Base-by-base conservation (phyloP, 2,113 vertebrate genomes). In the Tenebrosternarchus preto region DNA sequence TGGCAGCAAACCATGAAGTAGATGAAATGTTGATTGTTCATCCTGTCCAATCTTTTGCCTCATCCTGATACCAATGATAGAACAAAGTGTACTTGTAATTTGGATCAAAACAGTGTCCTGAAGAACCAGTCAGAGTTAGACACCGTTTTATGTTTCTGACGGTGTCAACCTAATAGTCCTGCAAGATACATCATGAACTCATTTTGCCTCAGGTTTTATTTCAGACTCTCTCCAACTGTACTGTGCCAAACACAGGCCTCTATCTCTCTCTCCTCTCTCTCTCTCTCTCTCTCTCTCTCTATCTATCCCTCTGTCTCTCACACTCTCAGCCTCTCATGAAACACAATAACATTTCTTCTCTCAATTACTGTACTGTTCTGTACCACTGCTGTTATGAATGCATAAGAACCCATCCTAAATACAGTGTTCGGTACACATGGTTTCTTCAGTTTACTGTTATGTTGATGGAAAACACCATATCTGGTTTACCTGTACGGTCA, bases 31-130 rank as follows among this genome's bases (percentile, higher is more conserved):
- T 50, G 43, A 43, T 43, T 43, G 39, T 43, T 43, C 39, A 43
- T 43, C 6, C 2, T 9, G 1, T 5, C 39, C 39, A 43, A 43
- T 43, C 39, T 5, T 43, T 43, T 43, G 6, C 39, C 39, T 43
- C 39, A 43, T 43, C 39, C 39, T 9, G 39, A 50, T 50, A 50
- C 43, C 43, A 3, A 2, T 60, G 57, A 12, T 5, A 60, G 20
- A 60, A 24, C 57, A 60, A 22, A 60, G 22, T 22, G 6, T 60
- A 50, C 43, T 50, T 50, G 43, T 16, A 33, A 74, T 59, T 39
- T 36, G 39, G 73, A 15, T 76, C 59, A 64, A 64, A 76, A 3
- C 59, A 24, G 57, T 24, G 56, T 63, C 39, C 73, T n/a, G 39
- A 39, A 43, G 43, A 64, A 60, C 25, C 2, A 43, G 73, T 17